Base-by-base conservation (phyloP, 2,888 invertebrate genomes). In the Nasonovia ribisnigri region DNA sequence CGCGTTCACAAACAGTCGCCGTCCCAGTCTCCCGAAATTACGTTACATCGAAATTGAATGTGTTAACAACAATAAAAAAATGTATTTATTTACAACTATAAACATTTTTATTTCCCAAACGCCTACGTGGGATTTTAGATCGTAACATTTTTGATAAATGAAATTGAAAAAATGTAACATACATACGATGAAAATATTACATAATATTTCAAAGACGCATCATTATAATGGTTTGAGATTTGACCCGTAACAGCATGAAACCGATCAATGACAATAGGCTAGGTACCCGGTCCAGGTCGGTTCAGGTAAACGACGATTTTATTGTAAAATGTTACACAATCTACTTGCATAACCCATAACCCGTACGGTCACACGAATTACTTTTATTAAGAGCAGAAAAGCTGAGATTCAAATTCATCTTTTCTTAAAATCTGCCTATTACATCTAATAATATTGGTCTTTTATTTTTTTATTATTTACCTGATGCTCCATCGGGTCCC, bases 401-500 rank as follows among this genome's bases (percentile, higher is more conserved):
- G 46, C 46, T 26, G 8, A 0, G 26, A 57, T 57, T 57, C 36
- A 36, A 36, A 20, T 36, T 77, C 20, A 36, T 42, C 3, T n/a
- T 77, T 77, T 77, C 77, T 77, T 36, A 29, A 46, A 46, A 46
- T n/a, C 26, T 84, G 3, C n/a, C 26, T 8, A 57, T 54, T 8
- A 54, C 26, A 26, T 57, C 57, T 26, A 57, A 42, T 42, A 36
- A 54, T 51, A n/a, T 88, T 88, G 8, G 54, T 48, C 20, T 51
- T 26, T 54, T 88, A 26, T 36, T 54, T 88, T 86, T 46, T n/a
- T 42, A 5, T 51, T 60, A 46, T 42, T 90, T 90, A 93, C 93
- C 93, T 51, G 93, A 90, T 48, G 87, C 90, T 90, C 13, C 86
- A 51, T 86, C 93, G 90, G 54, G 88, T 54, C 43, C 88, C 77